These are phyloP conservation scores for Limonius californicus DNA, from an alignment of 1,140 invertebrate species.

Conservation along the genomic window DNA sequence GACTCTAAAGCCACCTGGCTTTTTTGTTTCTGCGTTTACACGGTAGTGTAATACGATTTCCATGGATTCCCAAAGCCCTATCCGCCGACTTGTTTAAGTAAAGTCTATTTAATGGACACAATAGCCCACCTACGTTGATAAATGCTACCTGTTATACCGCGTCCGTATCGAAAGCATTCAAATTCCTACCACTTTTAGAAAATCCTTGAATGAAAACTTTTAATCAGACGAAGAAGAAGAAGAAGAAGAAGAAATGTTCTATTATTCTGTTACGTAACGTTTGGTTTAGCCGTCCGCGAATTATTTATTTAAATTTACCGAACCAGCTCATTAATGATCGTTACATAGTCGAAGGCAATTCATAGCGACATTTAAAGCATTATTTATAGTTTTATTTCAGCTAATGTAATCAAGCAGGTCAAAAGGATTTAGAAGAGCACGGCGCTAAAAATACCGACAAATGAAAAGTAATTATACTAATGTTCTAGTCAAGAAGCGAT, in stretches of 20 bases:
- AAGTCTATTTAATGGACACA: constrained; percentile 17
- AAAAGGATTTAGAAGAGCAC: not conserved
- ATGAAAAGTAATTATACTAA: constrained; percentile 7
- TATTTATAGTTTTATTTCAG: not conserved
- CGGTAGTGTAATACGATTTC: constrained; percentile 1
- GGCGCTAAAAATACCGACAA: constrained; percentile 9
- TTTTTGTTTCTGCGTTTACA: constrained; percentile 1
- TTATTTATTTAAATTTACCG: too few relatives aligned
- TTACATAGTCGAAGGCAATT: too few relatives aligned
- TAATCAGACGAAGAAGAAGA: not conserved
- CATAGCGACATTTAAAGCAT: not conserved
- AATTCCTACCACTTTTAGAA: not conserved
- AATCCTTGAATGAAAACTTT: not conserved
- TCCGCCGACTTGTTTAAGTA: constrained; percentile 2
- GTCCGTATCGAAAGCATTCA: constrained; percentile 6
- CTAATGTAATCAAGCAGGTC: too few relatives aligned
- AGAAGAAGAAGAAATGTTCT: too few relatives aligned
- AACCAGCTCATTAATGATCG: too few relatives aligned
- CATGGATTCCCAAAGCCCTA: not conserved
- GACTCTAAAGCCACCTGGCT: not conserved
- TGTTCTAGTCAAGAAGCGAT: constrained; percentile 5
- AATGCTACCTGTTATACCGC: constrained; percentile 11
- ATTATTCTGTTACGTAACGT: too few relatives aligned
- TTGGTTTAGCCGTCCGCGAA: too few relatives aligned
- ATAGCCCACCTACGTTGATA: constrained; percentile 16